Conservation (phyloP, 35 echinoderm and acorn worm species). For the Lytechinus variegatus region DNA sequence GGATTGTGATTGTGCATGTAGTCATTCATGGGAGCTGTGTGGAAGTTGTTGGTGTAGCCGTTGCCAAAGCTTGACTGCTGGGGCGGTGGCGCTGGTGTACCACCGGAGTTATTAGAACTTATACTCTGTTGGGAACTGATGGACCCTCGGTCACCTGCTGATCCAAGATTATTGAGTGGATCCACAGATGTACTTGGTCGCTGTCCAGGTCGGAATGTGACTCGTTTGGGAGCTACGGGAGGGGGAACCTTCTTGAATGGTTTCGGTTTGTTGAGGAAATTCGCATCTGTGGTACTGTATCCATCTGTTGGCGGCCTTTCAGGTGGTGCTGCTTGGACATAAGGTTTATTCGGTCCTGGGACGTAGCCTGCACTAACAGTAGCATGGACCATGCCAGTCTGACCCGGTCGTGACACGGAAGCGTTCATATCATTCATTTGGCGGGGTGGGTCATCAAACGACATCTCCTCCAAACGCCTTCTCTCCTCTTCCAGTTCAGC, state of each 20-base stretch:
- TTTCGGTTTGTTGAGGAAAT: constrained; percentile 34
- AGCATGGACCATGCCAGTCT: constrained; percentile 54
- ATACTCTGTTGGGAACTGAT: constrained; percentile 37
- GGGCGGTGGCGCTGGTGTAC: constrained; percentile 32
- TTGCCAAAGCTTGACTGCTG: constrained; percentile 50
- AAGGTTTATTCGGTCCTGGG: constrained; percentile 63
- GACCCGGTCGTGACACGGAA: constrained; percentile 15
- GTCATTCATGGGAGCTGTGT: constrained; percentile 7
- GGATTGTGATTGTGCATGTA: constrained; percentile 60
- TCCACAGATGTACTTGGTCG: constrained; percentile 67
- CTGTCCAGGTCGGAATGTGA: constrained; percentile 56
- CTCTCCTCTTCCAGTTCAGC: constrained; percentile 91
- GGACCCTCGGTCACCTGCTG: constrained; percentile 47
- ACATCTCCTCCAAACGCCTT: constrained; percentile 73
- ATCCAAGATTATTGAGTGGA: constrained; percentile 50
- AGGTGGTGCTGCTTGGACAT: constrained; percentile 37
- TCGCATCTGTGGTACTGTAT: background rate
- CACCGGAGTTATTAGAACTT: constrained; percentile 51
- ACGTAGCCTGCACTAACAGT: constrained; percentile 70
- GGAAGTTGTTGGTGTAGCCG: constrained; percentile 40
- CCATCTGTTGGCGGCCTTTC: constrained; percentile 42
- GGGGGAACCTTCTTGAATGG: constrained; percentile 58
- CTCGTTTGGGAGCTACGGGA: constrained; percentile 54
- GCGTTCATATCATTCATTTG: constrained; percentile 23
- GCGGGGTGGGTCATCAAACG: constrained; percentile 45